Evolutionary conservation across 2,888 invertebrate species (phyloP).

Genomic region (Horisme vitalbata): DNA sequence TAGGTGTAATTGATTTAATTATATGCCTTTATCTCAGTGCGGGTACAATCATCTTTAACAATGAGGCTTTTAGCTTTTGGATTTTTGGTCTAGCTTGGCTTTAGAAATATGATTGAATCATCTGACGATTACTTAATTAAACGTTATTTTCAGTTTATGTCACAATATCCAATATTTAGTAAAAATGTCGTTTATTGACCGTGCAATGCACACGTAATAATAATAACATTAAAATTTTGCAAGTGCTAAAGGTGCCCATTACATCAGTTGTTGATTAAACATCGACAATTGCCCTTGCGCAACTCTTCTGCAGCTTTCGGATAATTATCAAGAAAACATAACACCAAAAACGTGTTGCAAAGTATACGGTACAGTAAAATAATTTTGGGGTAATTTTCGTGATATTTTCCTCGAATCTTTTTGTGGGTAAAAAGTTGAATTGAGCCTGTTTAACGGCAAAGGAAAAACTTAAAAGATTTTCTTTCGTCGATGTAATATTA

Average conservation of each 20-base stretch:
- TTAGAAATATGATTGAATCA: background rate
- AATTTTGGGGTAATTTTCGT: conserved; percentile 13
- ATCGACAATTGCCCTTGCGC: conserved; percentile 29
- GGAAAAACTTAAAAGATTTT: conserved; percentile 13
- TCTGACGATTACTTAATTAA: background rate
- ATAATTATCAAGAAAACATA: conserved; percentile 24
- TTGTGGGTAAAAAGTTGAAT: conserved; percentile 15
- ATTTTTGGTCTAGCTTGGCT: too few species aligned
- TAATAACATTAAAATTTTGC: conserved; percentile 12
- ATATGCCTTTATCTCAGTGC: background rate
- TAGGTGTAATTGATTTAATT: background rate
- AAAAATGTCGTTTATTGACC: conserved; percentile 15
- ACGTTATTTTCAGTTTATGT: conserved; percentile 15
- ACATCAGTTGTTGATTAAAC: conserved; percentile 31
- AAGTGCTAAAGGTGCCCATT: conserved; percentile 27
- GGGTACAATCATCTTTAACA: too few species aligned
- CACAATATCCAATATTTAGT: conserved; percentile 15
- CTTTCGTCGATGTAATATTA: conserved; percentile 8
- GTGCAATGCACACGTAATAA: conserved; percentile 17
- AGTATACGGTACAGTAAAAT: conserved; percentile 12
- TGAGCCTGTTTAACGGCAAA: conserved; percentile 2
- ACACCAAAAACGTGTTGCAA: conserved; percentile 21
- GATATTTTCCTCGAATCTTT: conserved; percentile 12
- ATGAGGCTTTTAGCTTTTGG: too few species aligned
- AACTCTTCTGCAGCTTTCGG: conserved; percentile 27